Evolutionary conservation across 2,113 vertebrate species (phyloP).

Genomic region (Colistium nudipinnis): DNA sequence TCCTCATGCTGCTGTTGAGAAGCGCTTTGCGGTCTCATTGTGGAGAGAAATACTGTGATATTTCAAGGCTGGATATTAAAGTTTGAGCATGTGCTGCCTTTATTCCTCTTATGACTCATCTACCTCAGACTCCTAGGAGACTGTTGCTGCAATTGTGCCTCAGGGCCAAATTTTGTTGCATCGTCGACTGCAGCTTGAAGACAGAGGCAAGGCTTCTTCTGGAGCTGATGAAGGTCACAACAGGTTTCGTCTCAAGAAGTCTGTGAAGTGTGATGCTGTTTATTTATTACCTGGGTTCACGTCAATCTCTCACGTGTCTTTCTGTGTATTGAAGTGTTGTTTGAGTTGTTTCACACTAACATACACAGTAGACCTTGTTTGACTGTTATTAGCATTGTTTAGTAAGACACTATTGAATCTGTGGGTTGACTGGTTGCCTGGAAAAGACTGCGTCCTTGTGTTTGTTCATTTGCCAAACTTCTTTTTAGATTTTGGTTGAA

Average conservation of each 20-base stretch:
- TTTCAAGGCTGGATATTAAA: slow-evolving; percentile 55
- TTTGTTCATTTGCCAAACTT: not conserved
- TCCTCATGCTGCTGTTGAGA: slow-evolving; percentile 34
- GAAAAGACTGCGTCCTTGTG: not conserved
- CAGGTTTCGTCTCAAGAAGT: slow-evolving; percentile 17
- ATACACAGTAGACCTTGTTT: slow-evolving; percentile 1
- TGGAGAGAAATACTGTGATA: slow-evolving; percentile 25
- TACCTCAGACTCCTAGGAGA: slow-evolving; percentile 32
- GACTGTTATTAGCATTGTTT: slow-evolving; percentile 8
- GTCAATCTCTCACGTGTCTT: not conserved
- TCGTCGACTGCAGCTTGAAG: slow-evolving; percentile 13
- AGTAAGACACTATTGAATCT: not conserved
- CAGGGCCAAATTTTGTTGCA: not conserved
- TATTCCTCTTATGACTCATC: slow-evolving; percentile 50
- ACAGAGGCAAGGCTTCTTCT: slow-evolving; percentile 3
- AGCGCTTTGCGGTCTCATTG: slow-evolving; percentile 29
- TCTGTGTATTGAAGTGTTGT: not conserved
- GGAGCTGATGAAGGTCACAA: slow-evolving; percentile 38
- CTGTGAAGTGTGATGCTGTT: slow-evolving; percentile 11
- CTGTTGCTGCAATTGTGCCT: slow-evolving; percentile 16
- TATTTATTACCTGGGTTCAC: not conserved
- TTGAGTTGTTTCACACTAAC: not conserved
- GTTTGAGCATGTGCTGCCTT: slow-evolving; percentile 37
- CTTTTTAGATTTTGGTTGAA: too few species aligned
- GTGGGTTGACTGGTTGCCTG: not conserved